Base-by-base conservation (phyloP, 2,888 invertebrate genomes). In the Caradrina kadenii region DNA sequence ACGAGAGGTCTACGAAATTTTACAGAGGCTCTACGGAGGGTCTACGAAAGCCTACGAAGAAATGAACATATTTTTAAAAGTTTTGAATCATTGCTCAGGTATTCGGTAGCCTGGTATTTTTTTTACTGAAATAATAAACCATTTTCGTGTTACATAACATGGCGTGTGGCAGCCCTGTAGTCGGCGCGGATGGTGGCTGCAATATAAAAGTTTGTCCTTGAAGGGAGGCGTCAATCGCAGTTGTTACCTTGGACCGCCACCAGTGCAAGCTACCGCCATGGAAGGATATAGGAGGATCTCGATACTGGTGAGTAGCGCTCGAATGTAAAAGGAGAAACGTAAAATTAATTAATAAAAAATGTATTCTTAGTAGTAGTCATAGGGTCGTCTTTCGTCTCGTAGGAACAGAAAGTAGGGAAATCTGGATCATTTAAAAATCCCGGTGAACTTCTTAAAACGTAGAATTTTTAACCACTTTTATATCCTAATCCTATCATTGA, bases 201-300 rank as follows among this genome's bases (percentile, higher is more conserved):
- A 60, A 88, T 94, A 95, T 95, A 95, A 89, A 94, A 89, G 90
- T 76, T 79, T 89, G 90, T 91, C 93, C 92, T 92, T 93, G 91
- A 80, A 75, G 69, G 39, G 60, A 78, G 83, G 73, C 86, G 83
- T 79, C 89, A 93, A 92, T 88, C 86, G 84, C 73, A 79, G 76
- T 53, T 74, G 63, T 80, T 54, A 59, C 76, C 79, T 82, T 76
- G 75, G 66, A 76, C 58, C 80, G 56, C 63, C 60, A 65, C 45
- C 70, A 62, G 75, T 62, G 74, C 50, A 22, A 35, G 52, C 48
- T 50, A 73, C 69, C 83, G 88, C 82, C 82, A 94, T 94, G 94
- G 89, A 87, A 64, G 87, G 86, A 83, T 85, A 75, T 48, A 77
- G 84, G 69, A 86, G 69, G 49, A 81, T 88, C 63, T 80, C 82